Conservation (phyloP, 2,888 invertebrate species). For the Cephus sareptanus region DNA sequence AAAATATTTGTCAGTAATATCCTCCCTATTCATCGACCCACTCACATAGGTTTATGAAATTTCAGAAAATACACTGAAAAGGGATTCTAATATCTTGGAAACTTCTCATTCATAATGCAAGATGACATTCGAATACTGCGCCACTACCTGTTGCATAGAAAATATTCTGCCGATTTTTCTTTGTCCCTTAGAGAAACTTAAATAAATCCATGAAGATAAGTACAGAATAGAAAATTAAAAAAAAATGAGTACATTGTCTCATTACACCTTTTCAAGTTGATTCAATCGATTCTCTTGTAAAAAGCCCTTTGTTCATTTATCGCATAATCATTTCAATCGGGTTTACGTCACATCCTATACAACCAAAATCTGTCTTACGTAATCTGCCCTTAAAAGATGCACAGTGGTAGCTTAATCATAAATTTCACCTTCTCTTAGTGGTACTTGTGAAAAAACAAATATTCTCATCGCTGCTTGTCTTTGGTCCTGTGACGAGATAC, state of each 20-base stretch:
- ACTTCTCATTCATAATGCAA: background rate
- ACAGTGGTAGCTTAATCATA: background rate
- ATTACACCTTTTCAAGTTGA: background rate
- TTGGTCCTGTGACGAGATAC: background rate
- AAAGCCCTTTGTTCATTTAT: background rate
- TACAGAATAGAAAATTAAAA: background rate
- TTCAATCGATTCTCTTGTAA: background rate
- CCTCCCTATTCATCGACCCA: background rate
- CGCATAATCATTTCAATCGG: background rate
- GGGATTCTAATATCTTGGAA: background rate
- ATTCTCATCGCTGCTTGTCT: background rate
- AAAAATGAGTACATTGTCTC: background rate
- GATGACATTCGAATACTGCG: background rate
- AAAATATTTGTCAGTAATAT: background rate
- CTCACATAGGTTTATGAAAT: background rate
- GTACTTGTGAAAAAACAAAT: background rate
- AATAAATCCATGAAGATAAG: background rate
- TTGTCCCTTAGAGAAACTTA: background rate
- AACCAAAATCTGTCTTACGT: no score
- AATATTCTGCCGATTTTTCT: background rate
- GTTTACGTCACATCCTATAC: background rate
- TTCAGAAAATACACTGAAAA: background rate
- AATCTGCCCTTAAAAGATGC: no score
- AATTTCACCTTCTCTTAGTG: background rate
- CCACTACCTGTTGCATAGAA: background rate